Evolutionary conservation across 2,888 invertebrate species (phyloP), one percentile per base, ranked within the genome.

Genomic region (Agrilus biguttatus): DNA sequence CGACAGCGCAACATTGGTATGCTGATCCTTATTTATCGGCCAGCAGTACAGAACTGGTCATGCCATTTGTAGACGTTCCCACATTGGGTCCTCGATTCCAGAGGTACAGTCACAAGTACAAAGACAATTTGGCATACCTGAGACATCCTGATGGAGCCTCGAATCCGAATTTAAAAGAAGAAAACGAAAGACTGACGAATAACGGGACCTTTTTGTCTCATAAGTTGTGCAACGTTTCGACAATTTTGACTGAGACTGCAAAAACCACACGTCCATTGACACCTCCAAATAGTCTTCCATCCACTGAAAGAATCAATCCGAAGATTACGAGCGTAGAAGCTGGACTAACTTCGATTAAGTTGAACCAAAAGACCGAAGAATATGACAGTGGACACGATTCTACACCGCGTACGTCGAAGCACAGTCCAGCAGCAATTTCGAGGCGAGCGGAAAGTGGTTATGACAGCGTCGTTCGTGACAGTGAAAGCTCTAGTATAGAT

Each of bases 141-240:
- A 74, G 89, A 49, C 87, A 89, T 68, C 91, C 91, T 5, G 92
- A 92, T 57, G 91, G 91, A 38, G 90, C 92, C 40, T 92, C 91
- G 19, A 91, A 92, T 72, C 91, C 91, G 14, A 89, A 90, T 69
- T 71, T 92, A 55, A 74, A 78, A 44, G 83, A 82, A 62, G 79
- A 78, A 63, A 62, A 65, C 42, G 73, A 71, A 53, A 70, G 77
- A 55, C 62, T 75, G 50, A 76, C 78, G 1, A 78, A 77, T 12
- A 78, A 73, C 47, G 78, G 77, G 5, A 28, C 28, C 28, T 28
- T 28, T 28, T 28, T 28, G 28, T 75, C 77, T 8, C 46, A 72
- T 71, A n/a, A 77, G 77, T 61, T 70, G 71, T 45, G 76, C 77
- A 41, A 64, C 62, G 45, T 63, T 64, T 47, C 49, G 23, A 43